Evolutionary conservation across 2,797 vertebrate species (phyloP).

Genomic region (Podarcis lilfordi): DNA sequence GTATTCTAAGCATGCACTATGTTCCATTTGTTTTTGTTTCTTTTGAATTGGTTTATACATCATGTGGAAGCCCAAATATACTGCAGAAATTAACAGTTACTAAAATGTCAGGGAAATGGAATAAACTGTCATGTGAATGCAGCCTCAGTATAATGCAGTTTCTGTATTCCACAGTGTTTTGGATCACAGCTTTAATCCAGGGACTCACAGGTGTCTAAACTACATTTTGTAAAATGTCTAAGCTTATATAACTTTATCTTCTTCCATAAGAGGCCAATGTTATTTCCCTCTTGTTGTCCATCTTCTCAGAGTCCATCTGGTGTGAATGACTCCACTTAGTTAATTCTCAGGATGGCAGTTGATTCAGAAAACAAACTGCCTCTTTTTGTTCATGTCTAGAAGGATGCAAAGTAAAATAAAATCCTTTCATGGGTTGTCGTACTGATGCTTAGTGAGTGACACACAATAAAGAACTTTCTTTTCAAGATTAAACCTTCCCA

Average conservation of each 20-base stretch:
- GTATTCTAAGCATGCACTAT: no score
- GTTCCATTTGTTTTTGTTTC: no score
- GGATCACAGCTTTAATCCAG: neutral
- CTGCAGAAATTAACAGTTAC: no score
- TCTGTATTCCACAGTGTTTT: neutral
- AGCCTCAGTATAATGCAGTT: neutral
- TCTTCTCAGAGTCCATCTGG: neutral
- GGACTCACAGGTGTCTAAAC: neutral
- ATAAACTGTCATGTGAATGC: no score
- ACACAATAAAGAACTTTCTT: constrained; percentile 46
- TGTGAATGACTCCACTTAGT: constrained; percentile 4
- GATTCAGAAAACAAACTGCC: neutral
- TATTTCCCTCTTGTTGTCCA: neutral
- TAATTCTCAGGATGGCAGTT: neutral
- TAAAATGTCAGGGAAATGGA: no score
- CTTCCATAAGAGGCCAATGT: neutral
- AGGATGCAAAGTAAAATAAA: neutral
- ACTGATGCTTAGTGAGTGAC: constrained; percentile 33
- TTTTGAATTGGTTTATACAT: no score
- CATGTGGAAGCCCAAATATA: no score
- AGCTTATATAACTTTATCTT: neutral
- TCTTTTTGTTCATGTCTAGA: neutral
- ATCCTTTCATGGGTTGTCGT: constrained; percentile 33
- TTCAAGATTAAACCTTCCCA: constrained; percentile 46
- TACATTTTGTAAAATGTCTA: neutral